These are phyloP conservation scores for Heptranchias perlo DNA, from an alignment of 2,113 vertebrate genomes.

Conservation along the genomic window DNA sequence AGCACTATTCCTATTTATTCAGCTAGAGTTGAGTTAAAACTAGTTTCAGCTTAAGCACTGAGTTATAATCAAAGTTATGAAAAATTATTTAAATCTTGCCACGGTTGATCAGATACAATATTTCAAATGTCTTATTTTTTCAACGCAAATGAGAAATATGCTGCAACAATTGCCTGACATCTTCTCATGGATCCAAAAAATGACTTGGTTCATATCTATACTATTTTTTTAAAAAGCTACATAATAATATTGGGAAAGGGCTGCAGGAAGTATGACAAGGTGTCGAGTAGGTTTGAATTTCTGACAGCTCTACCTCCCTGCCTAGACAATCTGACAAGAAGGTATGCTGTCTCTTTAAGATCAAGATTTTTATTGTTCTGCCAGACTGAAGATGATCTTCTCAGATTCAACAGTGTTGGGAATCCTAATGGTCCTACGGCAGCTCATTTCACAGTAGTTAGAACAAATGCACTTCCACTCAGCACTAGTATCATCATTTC, in stretches of 20 bases:
- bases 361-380: slow-evolving; percentile 27
- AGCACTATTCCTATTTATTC: not conserved
- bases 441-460: slow-evolving; percentile 24
- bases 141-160: slow-evolving; percentile 12
- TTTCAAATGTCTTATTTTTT: slow-evolving; percentile 8
- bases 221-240: not conserved
- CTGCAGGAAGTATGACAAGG: not conserved
- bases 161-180: slow-evolving; percentile 20
- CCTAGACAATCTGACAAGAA: slow-evolving; percentile 6
- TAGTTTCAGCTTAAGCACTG: not conserved
- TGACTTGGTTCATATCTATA: not conserved
- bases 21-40: not conserved
- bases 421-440: slow-evolving; percentile 13
- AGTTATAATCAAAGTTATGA: not conserved
- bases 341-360: not conserved
- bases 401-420: not conserved
- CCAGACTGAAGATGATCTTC: slow-evolving; percentile 13
- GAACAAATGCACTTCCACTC: slow-evolving; percentile 21
- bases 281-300: slow-evolving; percentile 12
- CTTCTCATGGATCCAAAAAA: not conserved
- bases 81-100: slow-evolving; percentile 1
- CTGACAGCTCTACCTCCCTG: slow-evolving; percentile 7
- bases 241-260: slow-evolving; percentile 21
- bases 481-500: not conserved
- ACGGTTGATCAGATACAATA: not conserved